Evolutionary conservation across 2,888 invertebrate genomes (phyloP), one percentile per base, ranked within the genome.

Genomic region (Lepidochitona cinerea): DNA sequence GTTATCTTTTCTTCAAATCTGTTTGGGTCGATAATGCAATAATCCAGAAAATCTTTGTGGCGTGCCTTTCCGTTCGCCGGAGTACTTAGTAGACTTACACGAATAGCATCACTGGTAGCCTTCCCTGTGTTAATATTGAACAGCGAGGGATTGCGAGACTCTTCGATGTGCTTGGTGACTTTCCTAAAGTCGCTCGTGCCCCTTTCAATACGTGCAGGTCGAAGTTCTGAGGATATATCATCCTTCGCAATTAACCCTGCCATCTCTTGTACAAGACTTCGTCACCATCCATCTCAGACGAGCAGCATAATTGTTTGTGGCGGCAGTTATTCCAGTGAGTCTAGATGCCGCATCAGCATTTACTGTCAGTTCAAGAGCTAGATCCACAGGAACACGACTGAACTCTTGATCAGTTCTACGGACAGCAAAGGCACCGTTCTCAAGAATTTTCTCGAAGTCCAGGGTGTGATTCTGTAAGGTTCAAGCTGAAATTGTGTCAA

Each of bases 401-500:
- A 65, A 32, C 32, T 23, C 23, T 14, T 65, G 23, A 7, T 23
- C 23, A 29, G 73, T 73, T 37, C 73, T 54, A 6, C 65, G 14
- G 35, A 73, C 69, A 12, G 71, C 37, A 33, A 73, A 53, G 29
- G 54, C 71, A 59, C 73, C 73, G 35, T 73, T 53, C 35, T 41
- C 36, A 26, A 73, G 64, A 14, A 72, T 6, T 37, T 23, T 35
- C n/a, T 3, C 69, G 64, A 52, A 64, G 41, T 35, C 70, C 70
- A 23, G 70, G 70, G 53, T 70, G 70, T 4, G 70, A 18, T n/a
- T 37, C 33, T 5, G 70, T 71, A 35, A 73, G 41, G 69, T 79
- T 81, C 12, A 79, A 80, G 49, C 32, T 79, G 75, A 35, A 75
- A 79, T 64, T 71, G 77, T 12, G 74, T 65, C 78, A 79, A 70